phyloP scores from a whole-genome alignment of 2,113 vertebrate genomes.

The Fukomys damarensis region DNA sequence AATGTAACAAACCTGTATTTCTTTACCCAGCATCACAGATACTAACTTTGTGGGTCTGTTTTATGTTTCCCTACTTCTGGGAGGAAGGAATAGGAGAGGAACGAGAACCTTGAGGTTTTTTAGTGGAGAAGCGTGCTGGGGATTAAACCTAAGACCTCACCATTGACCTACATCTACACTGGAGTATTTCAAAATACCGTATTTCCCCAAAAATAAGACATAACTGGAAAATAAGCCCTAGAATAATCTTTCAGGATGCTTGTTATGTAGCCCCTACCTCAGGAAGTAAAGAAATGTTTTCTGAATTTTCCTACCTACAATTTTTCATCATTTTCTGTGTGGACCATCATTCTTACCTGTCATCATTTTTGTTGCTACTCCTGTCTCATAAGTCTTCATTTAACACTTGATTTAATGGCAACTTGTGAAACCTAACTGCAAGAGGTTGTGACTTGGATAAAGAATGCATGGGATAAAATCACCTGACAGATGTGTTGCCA shows the following conservation, averaged over 20 bases:
- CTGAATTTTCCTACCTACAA: background rate
- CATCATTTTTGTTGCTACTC: background rate
- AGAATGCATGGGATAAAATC: background rate
- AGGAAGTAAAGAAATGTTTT: background rate
- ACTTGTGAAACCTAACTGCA: background rate
- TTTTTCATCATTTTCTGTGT: background rate
- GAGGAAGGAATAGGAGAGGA: accelerated
- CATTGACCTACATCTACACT: background rate
- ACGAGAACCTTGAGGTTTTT: background rate
- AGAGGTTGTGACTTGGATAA: background rate
- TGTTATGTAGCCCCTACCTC: background rate
- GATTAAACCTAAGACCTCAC: background rate
- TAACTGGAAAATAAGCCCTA: background rate
- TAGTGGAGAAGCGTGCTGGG: background rate
- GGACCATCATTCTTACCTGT: background rate
- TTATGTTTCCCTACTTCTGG: background rate
- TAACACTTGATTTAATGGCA: too few species aligned
- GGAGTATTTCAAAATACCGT: background rate
- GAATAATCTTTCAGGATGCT: background rate
- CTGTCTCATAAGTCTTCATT: too few species aligned
- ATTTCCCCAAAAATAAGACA: background rate
- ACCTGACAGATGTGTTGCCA: background rate
- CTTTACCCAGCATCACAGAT: background rate
- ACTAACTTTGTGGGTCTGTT: background rate
- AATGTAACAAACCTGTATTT: background rate